Evolutionary conservation across 1,140 invertebrate species (phyloP).

Genomic region (Teleopsis dalmanni): DNA sequence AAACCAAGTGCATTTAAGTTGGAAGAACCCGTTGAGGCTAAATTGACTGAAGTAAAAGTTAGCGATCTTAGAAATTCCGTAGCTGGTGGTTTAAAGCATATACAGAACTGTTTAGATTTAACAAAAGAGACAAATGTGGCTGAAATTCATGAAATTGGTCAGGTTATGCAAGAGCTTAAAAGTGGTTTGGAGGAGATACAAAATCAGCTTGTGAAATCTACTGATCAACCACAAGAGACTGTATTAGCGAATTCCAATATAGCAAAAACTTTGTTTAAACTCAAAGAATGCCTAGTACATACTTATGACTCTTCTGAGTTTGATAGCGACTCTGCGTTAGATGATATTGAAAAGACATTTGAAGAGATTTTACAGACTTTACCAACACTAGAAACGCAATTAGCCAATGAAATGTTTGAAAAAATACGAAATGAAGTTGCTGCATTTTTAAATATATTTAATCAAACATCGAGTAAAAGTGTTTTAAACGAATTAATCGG

Average conservation of each 20-base stretch:
- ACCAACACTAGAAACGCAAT: slow-evolving; percentile 28
- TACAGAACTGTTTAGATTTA: slow-evolving; percentile 26
- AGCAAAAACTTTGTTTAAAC: slow-evolving; percentile 33
- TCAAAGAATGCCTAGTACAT: slow-evolving; percentile 40
- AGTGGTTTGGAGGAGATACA: slow-evolving; percentile 29
- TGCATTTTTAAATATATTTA: background rate
- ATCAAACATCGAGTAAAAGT: background rate
- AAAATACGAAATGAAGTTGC: slow-evolving; percentile 24
- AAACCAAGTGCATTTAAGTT: slow-evolving; percentile 33
- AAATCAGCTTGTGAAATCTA: slow-evolving; percentile 16
- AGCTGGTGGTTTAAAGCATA: slow-evolving; percentile 32
- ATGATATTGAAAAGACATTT: slow-evolving; percentile 36
- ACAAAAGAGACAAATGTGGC: slow-evolving; percentile 16
- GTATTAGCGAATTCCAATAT: slow-evolving; percentile 28
- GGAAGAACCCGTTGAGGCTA: slow-evolving; percentile 4
- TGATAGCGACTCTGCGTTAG: slow-evolving; percentile 30
- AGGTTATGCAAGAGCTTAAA: slow-evolving; percentile 33
- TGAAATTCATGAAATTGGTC: slow-evolving; percentile 23
- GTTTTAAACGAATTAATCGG: background rate
- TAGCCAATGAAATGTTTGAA: slow-evolving; percentile 32
- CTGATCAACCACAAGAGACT: slow-evolving; percentile 20
- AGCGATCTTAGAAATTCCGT: slow-evolving; percentile 32
- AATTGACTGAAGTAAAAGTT: slow-evolving; percentile 15
- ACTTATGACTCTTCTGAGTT: slow-evolving; percentile 28
- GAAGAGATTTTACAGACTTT: slow-evolving; percentile 34